A percentile compares a stretch with the other conserved stretches of the same genome.
Conservation (phyloP, 2,113 vertebrate genomes). For the Vulpes ferrilata region DNA sequence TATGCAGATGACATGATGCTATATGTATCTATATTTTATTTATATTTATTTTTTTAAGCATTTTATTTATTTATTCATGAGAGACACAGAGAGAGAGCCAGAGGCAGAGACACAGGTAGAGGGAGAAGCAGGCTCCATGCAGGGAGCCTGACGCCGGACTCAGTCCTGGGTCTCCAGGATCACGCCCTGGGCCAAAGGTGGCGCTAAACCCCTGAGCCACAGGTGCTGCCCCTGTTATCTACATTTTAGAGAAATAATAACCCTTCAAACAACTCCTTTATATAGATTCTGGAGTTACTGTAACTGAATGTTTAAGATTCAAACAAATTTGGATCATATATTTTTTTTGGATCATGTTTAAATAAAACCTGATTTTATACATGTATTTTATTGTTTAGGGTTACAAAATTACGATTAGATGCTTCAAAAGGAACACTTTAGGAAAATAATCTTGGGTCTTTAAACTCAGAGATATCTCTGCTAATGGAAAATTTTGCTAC, state of each 20-base stretch:
- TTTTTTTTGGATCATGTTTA: neutral
- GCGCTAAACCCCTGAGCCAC: no score
- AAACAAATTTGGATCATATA: neutral
- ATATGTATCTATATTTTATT: neutral
- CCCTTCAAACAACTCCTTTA: neutral
- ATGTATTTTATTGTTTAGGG: neutral
- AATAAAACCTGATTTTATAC: slow-evolving; percentile 5
- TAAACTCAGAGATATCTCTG: neutral
- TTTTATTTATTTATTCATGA: no score
- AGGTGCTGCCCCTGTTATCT: neutral
- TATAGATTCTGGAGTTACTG: neutral
- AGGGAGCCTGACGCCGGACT: no score
- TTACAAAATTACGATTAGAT: slow-evolving; percentile 35
- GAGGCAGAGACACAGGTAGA: no score
- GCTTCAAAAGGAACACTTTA: neutral
- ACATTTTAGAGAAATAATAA: neutral
- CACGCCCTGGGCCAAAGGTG: no score
- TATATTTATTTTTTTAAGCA: no score
- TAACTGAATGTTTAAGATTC: neutral
- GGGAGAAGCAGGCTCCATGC: no score
- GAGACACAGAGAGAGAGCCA: no score
- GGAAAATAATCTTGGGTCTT: neutral
- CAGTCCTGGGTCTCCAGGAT: no score
- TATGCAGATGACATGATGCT: neutral
- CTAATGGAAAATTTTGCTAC: neutral